A percentile compares a stretch with the other conserved stretches of the same genome.
Evolutionary conservation across 2,797 vertebrate genomes (phyloP).

Genomic region (Siniperca undulata): DNA sequence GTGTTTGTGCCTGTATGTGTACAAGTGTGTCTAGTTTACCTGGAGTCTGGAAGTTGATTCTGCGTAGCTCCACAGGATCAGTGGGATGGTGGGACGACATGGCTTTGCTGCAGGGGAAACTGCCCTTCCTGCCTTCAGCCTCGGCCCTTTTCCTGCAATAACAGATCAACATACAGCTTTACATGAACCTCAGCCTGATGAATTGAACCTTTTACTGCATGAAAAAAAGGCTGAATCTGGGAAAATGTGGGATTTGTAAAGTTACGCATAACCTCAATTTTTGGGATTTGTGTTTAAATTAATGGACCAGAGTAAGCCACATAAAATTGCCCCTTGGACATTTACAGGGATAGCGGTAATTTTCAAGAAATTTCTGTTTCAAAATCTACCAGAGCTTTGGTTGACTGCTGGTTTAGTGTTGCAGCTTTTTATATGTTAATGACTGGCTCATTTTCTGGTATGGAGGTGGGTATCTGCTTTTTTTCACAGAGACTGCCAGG

Average conservation of each 20-base stretch:
- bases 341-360: conserved; percentile 21
- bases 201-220: conserved; percentile 10
- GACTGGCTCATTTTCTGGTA: conserved; percentile 16
- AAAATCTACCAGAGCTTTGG: conserved; percentile 11
- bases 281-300: conserved; percentile 23
- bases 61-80: conserved; percentile 96
- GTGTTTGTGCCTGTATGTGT: conserved; percentile 18
- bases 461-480: conserved; percentile 5
- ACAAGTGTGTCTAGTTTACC: conserved; percentile 83
- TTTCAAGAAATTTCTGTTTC: conserved; percentile 25
- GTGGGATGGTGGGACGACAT: conserved; percentile 98
- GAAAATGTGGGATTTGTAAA: conserved; percentile 26
- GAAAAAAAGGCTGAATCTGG: background rate
- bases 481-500: background rate
- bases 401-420: conserved; percentile 19
- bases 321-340: conserved; percentile 23
- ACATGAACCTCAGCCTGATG: conserved; percentile 14
- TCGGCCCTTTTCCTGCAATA: conserved; percentile 94
- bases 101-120: conserved; percentile 97
- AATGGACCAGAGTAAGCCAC: conserved; percentile 8
- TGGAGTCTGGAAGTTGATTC: conserved; percentile 99
- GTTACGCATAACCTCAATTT: conserved; percentile 10
- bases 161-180: conserved; percentile 29
- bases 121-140: conserved; percentile 96
- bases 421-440: conserved; percentile 35